Evolutionary conservation across 2,113 vertebrate genomes (phyloP), one percentile per base, ranked within the genome.

Genomic region (Sylvilagus bachmani): DNA sequence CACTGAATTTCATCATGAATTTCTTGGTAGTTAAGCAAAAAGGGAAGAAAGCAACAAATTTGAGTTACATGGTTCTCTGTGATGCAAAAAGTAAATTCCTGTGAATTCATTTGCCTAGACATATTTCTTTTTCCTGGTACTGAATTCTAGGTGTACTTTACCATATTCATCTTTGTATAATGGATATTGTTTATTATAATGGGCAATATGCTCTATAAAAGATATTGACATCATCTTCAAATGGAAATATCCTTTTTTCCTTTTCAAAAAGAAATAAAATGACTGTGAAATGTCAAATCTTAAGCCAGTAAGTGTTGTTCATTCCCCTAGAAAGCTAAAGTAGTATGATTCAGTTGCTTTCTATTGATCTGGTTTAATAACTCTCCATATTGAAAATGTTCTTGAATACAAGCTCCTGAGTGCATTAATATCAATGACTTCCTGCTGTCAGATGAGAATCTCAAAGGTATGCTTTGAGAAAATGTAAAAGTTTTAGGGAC

Each of bases 1-100:
- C 69, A 91, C 31, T 75, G 91, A 91, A 82, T 93, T 95, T 97
- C 61, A 86, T 58, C 70, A 55, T 79, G 55, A 95, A 44, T 94
- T 91, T 93, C 64, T 95, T 95, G 33, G 27, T 31, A 93, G 33
- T 64, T 95, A 87, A 70, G 27, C 66, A 80, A 89, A 94, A 95
- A 79, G 4, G 36, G 58, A 93, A 74, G 55, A 89, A 96, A 92
- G 73, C 7, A 92, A 87, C 69, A 67, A 93, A 81, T 89, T 51
- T 79, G 61, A 38, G 27, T 62, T 2, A 3, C 22, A 51, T 89
- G 27, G n/a, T 91, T 90, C 31, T 78, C 27, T 94, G 77, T 55
- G 5, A 12, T 94, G 25, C 73, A 55, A 84, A 93, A 93, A 81
- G 70, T 38, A 73, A 44, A 75, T 6, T 5, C 9, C 9, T 19